phyloP scores from a whole-genome alignment of 1,140 invertebrate species.

The Dolichoris vasculosae region DNA sequence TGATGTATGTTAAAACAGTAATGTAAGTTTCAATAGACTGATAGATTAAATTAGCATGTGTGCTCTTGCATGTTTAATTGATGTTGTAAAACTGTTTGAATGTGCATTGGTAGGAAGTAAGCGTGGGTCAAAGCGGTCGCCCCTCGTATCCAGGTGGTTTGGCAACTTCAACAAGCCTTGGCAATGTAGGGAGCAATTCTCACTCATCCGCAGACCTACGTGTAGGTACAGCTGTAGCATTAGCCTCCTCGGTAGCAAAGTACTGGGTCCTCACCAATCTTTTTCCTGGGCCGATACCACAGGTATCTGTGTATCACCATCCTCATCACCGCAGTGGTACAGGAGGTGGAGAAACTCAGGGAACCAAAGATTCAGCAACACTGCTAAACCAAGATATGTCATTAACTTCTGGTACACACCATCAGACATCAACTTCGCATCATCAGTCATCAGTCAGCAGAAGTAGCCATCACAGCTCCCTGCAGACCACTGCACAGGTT shows the following conservation, averaged over 20 bases:
- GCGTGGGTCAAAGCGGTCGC: slow-evolving; percentile 71
- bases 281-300: slow-evolving; percentile 74
- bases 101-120: slow-evolving; percentile 75
- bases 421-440: slow-evolving; percentile 67
- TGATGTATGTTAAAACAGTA: not conserved
- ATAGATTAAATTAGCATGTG: slow-evolving; percentile 62
- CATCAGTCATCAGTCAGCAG: slow-evolving; percentile 69
- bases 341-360: slow-evolving; percentile 44
- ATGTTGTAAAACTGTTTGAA: slow-evolving; percentile 74
- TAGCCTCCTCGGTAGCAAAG: slow-evolving; percentile 75
- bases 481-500: slow-evolving; percentile 71
- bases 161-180: slow-evolving; percentile 68
- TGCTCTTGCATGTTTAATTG: slow-evolving; percentile 70
- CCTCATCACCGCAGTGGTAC: slow-evolving; percentile 64
- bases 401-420: slow-evolving; percentile 65
- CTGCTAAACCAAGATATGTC: slow-evolving; percentile 70
- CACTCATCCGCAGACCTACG: slow-evolving; percentile 72
- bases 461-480: slow-evolving; percentile 67
- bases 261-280: slow-evolving; percentile 76
- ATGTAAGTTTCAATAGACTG: slow-evolving; percentile 60
- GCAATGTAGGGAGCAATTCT: slow-evolving; percentile 69
- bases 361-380: slow-evolving; percentile 64
- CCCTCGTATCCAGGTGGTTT: slow-evolving; percentile 70
- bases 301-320: slow-evolving; percentile 73
- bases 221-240: slow-evolving; percentile 74